phyloP scores from a whole-genome alignment of 2,797 vertebrate genomes.

The Eulemur mongoz region DNA sequence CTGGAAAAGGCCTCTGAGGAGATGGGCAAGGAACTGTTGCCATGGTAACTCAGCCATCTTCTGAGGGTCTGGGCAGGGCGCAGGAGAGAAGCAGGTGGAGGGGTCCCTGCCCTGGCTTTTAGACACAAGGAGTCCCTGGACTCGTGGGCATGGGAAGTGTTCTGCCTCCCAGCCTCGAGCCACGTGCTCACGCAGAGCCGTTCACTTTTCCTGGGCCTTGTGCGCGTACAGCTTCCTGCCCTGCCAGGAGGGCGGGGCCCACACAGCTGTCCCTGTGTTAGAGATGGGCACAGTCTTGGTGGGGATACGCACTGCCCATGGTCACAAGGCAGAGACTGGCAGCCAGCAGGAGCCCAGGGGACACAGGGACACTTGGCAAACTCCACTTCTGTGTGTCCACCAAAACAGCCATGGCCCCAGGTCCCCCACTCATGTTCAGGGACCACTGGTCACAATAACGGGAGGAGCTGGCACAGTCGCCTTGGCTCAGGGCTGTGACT shows the following conservation, averaged over 20 bases:
- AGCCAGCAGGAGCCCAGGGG: background rate
- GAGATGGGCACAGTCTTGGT: background rate
- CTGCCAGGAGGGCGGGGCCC: background rate
- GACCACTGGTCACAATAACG: rapidly evolving
- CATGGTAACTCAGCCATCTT: background rate
- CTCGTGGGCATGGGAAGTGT: rapidly evolving
- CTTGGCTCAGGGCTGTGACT: background rate
- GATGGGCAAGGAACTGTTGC: background rate
- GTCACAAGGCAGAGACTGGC: background rate
- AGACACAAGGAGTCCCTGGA: background rate
- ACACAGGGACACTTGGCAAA: background rate
- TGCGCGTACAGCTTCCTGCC: background rate
- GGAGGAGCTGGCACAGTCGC: background rate
- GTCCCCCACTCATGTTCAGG: background rate
- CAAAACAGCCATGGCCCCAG: background rate
- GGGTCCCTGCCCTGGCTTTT: background rate
- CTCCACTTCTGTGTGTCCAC: background rate
- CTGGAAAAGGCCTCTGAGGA: background rate
- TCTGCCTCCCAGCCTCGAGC: background rate
- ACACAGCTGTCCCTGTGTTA: background rate
- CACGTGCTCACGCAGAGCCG: rapidly evolving
- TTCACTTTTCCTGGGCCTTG: background rate
- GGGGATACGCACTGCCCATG: background rate
- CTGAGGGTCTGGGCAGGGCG: background rate
- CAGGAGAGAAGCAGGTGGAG: background rate